Percentiles rank a stretch among this genome's conserved stretches.
phyloP scores from a whole-genome alignment of 2,113 vertebrate genomes.

The Sminthopsis crassicaudata region DNA sequence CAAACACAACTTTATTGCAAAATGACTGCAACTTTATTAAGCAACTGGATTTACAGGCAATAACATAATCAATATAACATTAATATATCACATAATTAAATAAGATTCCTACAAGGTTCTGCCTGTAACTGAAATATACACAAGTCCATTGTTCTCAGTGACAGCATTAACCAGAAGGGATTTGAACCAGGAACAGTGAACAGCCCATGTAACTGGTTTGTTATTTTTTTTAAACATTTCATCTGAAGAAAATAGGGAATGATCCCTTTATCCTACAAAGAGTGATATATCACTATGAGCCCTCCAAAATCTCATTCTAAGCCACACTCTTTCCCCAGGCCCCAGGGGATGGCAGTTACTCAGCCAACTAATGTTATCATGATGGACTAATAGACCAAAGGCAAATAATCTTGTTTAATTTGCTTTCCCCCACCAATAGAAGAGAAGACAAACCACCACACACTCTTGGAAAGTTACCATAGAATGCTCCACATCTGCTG shows the following conservation, averaged over 20 bases:
- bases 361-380: not conserved
- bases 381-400: not conserved
- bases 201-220: slow-evolving; percentile 25
- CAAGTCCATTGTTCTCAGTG: slow-evolving; percentile 67
- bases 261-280: not conserved
- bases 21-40: slow-evolving; percentile 85
- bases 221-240: slow-evolving; percentile 2
- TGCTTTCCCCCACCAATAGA: slow-evolving; percentile 1
- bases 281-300: not conserved
- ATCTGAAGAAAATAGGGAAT: not conserved
- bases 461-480: not conserved
- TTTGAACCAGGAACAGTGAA: slow-evolving; percentile 37
- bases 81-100: slow-evolving; percentile 85
- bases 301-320: not conserved
- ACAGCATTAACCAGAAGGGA: slow-evolving; percentile 46
- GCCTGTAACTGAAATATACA: slow-evolving; percentile 78
- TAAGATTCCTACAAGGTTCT: slow-evolving; percentile 78
- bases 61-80: slow-evolving; percentile 86
- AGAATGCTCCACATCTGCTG: slow-evolving; percentile 36
- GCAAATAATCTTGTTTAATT: not conserved
- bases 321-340: not conserved
- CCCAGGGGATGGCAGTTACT: no score
- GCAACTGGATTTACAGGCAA: slow-evolving; percentile 83
- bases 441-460: not conserved
- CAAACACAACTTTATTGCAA: slow-evolving; percentile 83